Conservation (phyloP, 2,888 invertebrate genomes). For the Hecatera dysodea region DNA sequence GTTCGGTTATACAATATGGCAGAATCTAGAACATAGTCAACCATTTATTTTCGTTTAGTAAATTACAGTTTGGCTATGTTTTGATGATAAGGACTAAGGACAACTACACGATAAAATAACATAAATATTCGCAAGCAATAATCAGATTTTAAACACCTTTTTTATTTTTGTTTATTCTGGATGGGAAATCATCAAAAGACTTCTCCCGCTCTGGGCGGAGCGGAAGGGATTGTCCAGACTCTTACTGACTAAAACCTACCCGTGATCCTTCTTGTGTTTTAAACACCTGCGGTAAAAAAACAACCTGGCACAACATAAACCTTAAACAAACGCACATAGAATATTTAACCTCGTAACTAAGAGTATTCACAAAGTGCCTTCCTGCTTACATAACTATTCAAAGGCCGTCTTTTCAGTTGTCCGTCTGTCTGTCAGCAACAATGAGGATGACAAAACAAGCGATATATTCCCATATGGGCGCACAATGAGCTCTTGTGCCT, state of each 20-base stretch:
- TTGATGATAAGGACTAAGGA: neutral
- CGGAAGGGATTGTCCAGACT: too few species aligned
- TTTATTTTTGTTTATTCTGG: too few species aligned
- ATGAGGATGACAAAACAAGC: slow-evolving; percentile 88
- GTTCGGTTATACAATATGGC: neutral
- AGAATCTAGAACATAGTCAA: neutral
- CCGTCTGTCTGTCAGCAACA: slow-evolving; percentile 87
- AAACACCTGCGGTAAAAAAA: slow-evolving; percentile 5
- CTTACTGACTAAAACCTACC: too few species aligned
- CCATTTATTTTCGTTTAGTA: neutral
- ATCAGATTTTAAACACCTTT: too few species aligned
- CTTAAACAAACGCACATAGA: slow-evolving; percentile 58
- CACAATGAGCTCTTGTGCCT: slow-evolving; percentile 85
- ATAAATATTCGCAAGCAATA: neutral
- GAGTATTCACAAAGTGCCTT: slow-evolving; percentile 72
- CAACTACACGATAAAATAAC: neutral
- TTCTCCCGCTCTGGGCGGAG: too few species aligned
- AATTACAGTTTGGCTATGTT: neutral
- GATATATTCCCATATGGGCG: slow-evolving; percentile 89
- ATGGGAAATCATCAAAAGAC: too few species aligned
- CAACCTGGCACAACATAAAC: slow-evolving; percentile 44
- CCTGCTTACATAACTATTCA: slow-evolving; percentile 86
- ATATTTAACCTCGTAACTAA: slow-evolving; percentile 69
- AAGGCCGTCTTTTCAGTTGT: slow-evolving; percentile 88
- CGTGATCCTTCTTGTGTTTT: too few species aligned